A percentile compares a stretch with the other conserved stretches of the same genome.
phyloP scores from a whole-genome alignment of 2,888 invertebrate species.

The Dolomedes plantarius region DNA sequence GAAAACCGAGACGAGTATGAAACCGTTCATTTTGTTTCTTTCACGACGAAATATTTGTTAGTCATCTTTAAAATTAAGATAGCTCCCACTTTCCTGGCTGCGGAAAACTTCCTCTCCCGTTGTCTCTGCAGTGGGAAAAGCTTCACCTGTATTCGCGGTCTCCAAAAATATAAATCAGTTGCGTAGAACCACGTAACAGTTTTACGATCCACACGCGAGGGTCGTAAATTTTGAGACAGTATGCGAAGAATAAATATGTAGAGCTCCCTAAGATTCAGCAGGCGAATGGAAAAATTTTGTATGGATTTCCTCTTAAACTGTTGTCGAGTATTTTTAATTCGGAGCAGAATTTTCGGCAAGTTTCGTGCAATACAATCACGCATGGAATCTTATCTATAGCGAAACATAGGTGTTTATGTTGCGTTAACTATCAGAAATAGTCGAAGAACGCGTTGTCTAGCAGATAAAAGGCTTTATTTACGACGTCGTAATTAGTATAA shows the following conservation, averaged over 20 bases:
- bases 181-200: not conserved
- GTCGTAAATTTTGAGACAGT: not conserved
- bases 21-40: no score
- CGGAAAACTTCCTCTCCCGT: not conserved
- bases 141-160: not conserved
- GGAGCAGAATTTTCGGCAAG: no score
- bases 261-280: not conserved
- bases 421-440: no score
- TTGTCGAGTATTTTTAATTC: no score
- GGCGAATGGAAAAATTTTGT: not conserved
- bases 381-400: no score
- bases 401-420: no score
- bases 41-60: not conserved
- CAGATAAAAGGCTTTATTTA: no score
- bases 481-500: no score
- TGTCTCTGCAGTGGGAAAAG: conserved; percentile 2
- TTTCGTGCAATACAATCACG: no score
- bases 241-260: not conserved
- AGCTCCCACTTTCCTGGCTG: not conserved
- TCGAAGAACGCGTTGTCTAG: no score
- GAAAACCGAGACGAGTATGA: no score
- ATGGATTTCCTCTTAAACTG: not conserved
- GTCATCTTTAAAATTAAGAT: not conserved
- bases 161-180: not conserved
- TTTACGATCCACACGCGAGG: not conserved